A percentile compares a stretch with the other conserved stretches of the same genome.
These are phyloP conservation scores for Drosophila micromelanica DNA, from an alignment of 1,140 invertebrate genomes.

Conservation along the genomic window DNA sequence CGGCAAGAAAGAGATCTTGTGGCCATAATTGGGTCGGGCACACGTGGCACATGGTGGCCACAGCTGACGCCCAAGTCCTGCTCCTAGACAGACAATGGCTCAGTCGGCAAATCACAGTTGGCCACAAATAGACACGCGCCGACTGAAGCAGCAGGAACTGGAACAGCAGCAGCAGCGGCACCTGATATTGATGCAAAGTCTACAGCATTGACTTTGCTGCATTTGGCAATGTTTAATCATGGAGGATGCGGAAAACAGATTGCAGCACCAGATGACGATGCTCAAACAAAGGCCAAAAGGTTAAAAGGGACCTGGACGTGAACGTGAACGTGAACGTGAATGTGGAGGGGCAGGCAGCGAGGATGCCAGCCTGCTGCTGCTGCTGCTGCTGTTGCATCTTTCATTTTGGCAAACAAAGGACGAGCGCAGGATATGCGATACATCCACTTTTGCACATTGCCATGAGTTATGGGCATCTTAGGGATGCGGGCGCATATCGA, in stretches of 20 bases:
- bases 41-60: slow-evolving; percentile 58
- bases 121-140: slow-evolving; percentile 70
- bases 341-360: neutral
- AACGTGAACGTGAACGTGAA: neutral
- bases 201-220: slow-evolving; percentile 23
- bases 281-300: slow-evolving; percentile 52
- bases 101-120: slow-evolving; percentile 73
- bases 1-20: slow-evolving; percentile 19
- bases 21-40: slow-evolving; percentile 44
- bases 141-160: slow-evolving; percentile 6
- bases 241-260: slow-evolving; percentile 76
- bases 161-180: slow-evolving; percentile 28
- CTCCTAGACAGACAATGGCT: slow-evolving; percentile 29
- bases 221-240: slow-evolving; percentile 78
- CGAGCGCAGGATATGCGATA: slow-evolving; percentile 76
- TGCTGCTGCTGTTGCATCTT: slow-evolving; percentile 37
- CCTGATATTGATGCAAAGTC: slow-evolving; percentile 53
- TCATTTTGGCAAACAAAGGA: slow-evolving; percentile 61
- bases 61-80: slow-evolving; percentile 56
- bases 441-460: slow-evolving; percentile 81
- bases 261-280: slow-evolving; percentile 74
- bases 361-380: neutral
- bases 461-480: slow-evolving; percentile 70
- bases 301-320: slow-evolving; percentile 19
- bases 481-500: slow-evolving; percentile 78